Percentiles rank a stretch among this genome's conserved stretches.
phyloP scores from a whole-genome alignment of 2,797 vertebrate genomes.

The Sebastes cheni region DNA sequence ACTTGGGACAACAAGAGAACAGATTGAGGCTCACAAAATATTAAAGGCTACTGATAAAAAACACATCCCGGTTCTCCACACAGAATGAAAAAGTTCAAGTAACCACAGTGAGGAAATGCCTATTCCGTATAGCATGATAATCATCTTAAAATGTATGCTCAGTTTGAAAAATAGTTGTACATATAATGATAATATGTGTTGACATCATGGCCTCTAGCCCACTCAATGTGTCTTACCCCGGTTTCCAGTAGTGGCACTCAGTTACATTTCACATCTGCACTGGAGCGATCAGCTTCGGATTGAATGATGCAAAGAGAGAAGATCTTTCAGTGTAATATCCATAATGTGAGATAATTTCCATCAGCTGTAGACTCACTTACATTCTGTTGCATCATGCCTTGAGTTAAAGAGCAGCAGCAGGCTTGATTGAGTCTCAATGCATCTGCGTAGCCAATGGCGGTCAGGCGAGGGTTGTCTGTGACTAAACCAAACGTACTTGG shows the following conservation, averaged over 20 bases:
- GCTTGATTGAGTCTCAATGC: background rate
- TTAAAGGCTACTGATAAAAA: background rate
- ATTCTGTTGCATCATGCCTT: slow-evolving; percentile 40
- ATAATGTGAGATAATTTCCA: slow-evolving; percentile 27
- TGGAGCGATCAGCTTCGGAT: background rate
- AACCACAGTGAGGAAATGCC: background rate
- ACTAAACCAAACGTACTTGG: background rate
- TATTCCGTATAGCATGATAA: background rate
- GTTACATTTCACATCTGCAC: background rate
- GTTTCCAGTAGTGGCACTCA: background rate
- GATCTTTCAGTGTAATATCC: background rate
- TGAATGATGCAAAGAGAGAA: slow-evolving; percentile 15
- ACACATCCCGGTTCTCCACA: too few species aligned
- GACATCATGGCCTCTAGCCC: background rate
- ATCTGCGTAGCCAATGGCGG: background rate
- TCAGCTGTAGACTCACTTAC: slow-evolving; percentile 31
- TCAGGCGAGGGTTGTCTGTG: background rate
- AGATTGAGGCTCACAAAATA: background rate
- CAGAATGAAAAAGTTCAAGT: background rate
- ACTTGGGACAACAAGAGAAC: background rate
- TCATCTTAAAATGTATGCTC: background rate
- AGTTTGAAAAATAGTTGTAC: background rate
- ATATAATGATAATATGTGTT: background rate
- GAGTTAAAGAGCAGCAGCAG: slow-evolving; percentile 1
- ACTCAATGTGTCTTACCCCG: background rate